A percentile compares a stretch with the other conserved stretches of the same genome.
Evolutionary conservation across 2,797 vertebrate genomes (phyloP).

Genomic region (Ceryle rudis): DNA sequence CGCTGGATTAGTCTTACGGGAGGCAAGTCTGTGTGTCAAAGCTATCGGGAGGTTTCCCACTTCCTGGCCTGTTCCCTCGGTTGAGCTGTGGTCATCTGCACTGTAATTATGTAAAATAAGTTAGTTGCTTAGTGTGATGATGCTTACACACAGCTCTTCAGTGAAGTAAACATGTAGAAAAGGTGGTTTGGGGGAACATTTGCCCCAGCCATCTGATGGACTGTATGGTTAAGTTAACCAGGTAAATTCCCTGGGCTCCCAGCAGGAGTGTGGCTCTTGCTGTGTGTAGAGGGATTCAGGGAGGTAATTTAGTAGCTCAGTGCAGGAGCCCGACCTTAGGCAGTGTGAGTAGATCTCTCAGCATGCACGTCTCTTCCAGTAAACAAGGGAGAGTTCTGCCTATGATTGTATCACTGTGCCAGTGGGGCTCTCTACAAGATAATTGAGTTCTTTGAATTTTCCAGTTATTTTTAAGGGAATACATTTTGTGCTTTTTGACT

Average conservation of each 20-base stretch:
- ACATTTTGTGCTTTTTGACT: not conserved
- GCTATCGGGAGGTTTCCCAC: not conserved
- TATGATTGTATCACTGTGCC: not conserved
- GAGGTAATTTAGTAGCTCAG: not conserved
- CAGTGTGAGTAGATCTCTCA: not conserved
- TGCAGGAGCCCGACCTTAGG: not conserved
- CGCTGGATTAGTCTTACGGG: not conserved
- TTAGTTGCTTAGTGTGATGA: not conserved
- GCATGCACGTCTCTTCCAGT: not conserved
- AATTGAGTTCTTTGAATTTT: not conserved
- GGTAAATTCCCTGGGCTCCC: not conserved
- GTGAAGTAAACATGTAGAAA: not conserved
- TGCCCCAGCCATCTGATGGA: not conserved
- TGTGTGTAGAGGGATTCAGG: not conserved
- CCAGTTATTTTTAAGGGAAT: not conserved
- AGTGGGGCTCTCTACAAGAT: not conserved
- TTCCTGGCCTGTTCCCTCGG: not conserved
- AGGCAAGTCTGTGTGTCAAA: not conserved
- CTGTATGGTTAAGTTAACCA: not conserved
- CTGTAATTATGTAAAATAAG: not conserved
- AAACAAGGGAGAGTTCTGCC: not conserved
- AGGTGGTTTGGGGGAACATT: not conserved
- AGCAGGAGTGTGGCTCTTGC: not conserved
- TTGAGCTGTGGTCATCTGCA: not conserved
- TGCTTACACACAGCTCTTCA: not conserved